Percentiles rank a stretch among this genome's conserved stretches.
phyloP scores from a whole-genome alignment of 2,113 vertebrate genomes.

The Notothenia rossii region DNA sequence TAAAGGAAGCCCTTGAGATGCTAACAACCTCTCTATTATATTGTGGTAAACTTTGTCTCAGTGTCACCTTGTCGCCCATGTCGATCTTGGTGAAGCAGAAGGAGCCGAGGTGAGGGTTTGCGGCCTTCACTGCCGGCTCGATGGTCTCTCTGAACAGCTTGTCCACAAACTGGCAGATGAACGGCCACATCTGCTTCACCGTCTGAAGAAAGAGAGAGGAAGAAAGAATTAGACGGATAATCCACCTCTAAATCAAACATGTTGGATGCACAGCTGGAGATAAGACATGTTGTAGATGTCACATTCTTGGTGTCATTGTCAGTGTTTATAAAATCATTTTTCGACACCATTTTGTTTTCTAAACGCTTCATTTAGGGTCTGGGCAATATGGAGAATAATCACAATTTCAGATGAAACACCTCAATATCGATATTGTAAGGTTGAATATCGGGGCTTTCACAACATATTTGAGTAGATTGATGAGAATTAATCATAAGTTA shows the following conservation, averaged over 20 bases:
- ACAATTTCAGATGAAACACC: no score
- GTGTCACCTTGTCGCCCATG: conserved; percentile 92
- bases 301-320: background rate
- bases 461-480: no score
- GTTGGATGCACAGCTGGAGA: background rate
- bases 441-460: no score
- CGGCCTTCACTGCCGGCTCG: conserved; percentile 93
- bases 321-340: no score
- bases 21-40: no score
- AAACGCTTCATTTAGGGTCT: no score
- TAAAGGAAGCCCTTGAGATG: no score
- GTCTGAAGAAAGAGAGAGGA: conserved; percentile 81
- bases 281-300: background rate
- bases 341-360: no score
- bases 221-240: background rate
- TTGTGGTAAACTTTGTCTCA: background rate
- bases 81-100: conserved; percentile 97
- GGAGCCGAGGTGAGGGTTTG: conserved; percentile 90
- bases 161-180: conserved; percentile 97
- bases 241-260: background rate
- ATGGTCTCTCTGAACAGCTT: conserved; percentile 96
- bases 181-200: conserved; percentile 98
- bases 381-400: no score
- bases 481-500: no score
- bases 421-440: no score